These are phyloP conservation scores for Eubasilissa splendida DNA, from an alignment of 2,888 invertebrate species.

Conservation along the genomic window DNA sequence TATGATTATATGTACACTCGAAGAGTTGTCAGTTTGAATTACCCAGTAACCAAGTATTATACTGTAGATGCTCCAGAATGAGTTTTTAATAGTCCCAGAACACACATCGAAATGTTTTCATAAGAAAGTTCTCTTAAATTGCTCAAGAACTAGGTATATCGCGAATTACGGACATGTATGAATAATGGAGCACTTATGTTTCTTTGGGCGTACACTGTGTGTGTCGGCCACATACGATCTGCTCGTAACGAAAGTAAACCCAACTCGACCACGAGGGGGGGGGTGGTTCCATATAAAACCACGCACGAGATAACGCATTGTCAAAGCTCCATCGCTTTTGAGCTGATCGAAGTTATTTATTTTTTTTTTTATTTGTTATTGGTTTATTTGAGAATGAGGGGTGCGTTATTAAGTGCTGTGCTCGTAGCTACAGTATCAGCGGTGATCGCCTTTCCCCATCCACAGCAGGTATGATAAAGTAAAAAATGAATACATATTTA, in stretches of 20 bases:
- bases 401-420: slow-evolving; percentile 45
- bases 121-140: no score
- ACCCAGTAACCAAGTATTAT: no score
- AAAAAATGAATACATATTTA: neutral
- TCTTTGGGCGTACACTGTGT: slow-evolving; percentile 19
- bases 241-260: slow-evolving; percentile 46
- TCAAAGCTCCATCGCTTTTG: slow-evolving; percentile 35
- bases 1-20: no score
- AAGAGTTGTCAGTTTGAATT: no score
- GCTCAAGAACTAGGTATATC: neutral
- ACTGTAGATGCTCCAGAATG: no score
- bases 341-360: slow-evolving; percentile 13
- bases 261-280: slow-evolving; percentile 31
- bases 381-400: slow-evolving; percentile 49
- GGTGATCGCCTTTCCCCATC: slow-evolving; percentile 65
- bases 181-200: slow-evolving; percentile 18
- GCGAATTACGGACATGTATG: neutral
- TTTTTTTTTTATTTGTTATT: neutral
- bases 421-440: slow-evolving; percentile 65
- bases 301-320: slow-evolving; percentile 46
- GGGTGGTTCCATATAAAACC: slow-evolving; percentile 51
- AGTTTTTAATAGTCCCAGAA: no score
- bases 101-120: no score
- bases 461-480: slow-evolving; percentile 58
- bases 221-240: slow-evolving; percentile 18